Evolutionary conservation across 1,140 invertebrate genomes (phyloP), one percentile per base, ranked within the genome.

Genomic region (Limonius californicus): DNA sequence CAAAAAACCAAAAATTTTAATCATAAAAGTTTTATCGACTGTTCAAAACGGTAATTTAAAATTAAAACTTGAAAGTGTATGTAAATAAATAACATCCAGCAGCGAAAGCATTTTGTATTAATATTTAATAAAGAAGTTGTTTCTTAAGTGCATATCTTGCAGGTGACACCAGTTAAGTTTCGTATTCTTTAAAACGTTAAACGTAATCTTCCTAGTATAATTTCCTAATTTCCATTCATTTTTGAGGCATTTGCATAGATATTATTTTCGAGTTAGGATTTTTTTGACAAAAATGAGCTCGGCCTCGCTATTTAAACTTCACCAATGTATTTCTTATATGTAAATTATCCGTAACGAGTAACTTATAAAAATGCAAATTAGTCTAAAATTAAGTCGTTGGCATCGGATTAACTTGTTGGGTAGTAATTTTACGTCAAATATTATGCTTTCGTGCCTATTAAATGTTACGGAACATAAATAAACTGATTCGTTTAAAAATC

Each of bases 301-400:
- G 45, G 45, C 45, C 16, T 50, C 14, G 14, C 16, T 11, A 18
- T 50, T 50, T 50, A 50, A 50, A 50, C 45, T 50, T 50, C 45
- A 50, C 16, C 45, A 50, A 50, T 21, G 45, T 19, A 50, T 50
- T 39, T 50, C 45, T 50, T 50, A 50, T 50, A 50, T 50, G 45
- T 50, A 50, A 50, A 50, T 50, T 50, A 50, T 50, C 45, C 14
- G 45, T 50, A 50, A 50, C 45, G 45, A 50, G 45, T 14, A 50
- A 50, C 45, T 50, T 50, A 50, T 50, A 50, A 50, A 50, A 50
- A 50, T 50, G 45, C 45, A 50, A 50, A 50, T 50, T 50, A 50
- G 45, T 8, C 7, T 21, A 21, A 50, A 50, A 50, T 50, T 50
- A 50, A 50, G 45, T 50, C 16, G 45, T 50, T 19, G 2, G 1